Evolutionary conservation across 2,888 invertebrate species (phyloP).

Genomic region (Lasius platythorax): DNA sequence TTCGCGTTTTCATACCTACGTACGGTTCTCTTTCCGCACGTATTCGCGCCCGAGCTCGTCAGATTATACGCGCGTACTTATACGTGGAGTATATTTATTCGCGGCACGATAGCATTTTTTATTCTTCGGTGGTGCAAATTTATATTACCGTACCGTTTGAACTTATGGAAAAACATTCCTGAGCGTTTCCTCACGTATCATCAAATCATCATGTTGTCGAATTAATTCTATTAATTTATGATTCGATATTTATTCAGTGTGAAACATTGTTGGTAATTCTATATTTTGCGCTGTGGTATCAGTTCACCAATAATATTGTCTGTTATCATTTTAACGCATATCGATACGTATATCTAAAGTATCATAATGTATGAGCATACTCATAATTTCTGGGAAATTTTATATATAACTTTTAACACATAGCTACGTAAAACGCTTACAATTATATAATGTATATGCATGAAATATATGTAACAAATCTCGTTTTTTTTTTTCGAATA

Average conservation of each 20-base stretch:
- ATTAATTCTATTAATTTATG: not conserved
- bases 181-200: not conserved
- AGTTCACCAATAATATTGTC: not conserved
- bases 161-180: slow-evolving; percentile 40
- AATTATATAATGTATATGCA: not conserved
- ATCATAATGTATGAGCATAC: not conserved
- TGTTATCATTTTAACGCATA: not conserved
- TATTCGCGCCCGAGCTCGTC: slow-evolving; percentile 16
- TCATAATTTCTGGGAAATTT: not conserved
- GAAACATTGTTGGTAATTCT: not conserved
- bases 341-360: not conserved
- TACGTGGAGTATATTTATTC: slow-evolving; percentile 1
- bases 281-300: not conserved
- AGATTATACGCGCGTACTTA: slow-evolving; percentile 29
- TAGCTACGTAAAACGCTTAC: not conserved
- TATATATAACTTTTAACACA: not conserved
- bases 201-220: not conserved
- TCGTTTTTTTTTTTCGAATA: not conserved
- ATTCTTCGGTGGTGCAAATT: slow-evolving; percentile 47
- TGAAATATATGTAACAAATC: not conserved
- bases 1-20: slow-evolving; percentile 63
- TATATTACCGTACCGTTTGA: slow-evolving; percentile 47
- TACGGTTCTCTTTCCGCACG: slow-evolving; percentile 22
- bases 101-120: slow-evolving; percentile 2
- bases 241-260: too few species aligned